Percentiles rank a stretch among this genome's conserved stretches.
Evolutionary conservation across 1,140 invertebrate species (phyloP).

Genomic region (Achatina immaculata): DNA sequence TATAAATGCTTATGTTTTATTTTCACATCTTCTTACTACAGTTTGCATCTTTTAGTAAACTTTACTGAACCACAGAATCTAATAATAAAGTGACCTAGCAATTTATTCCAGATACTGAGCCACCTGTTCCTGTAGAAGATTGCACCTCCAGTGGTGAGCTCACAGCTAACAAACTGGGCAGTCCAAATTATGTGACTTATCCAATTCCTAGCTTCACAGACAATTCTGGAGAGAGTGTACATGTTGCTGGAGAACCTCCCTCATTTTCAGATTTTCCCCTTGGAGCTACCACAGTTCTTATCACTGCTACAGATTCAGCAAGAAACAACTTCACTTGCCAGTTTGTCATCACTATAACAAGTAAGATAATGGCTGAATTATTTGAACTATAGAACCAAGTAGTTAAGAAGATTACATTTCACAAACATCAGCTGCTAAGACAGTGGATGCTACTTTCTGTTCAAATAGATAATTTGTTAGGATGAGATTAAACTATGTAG

Average conservation of each 20-base stretch:
- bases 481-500: too few species aligned
- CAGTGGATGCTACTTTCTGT: too few species aligned
- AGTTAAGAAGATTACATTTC: too few species aligned
- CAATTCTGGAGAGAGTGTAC: neutral
- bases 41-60: too few species aligned
- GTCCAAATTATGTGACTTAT: neutral
- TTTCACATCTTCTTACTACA: too few species aligned
- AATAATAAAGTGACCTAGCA: too few species aligned
- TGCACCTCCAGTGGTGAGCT: neutral
- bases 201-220: neutral
- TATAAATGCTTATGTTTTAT: too few species aligned
- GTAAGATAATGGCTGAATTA: neutral
- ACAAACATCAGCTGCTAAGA: too few species aligned
- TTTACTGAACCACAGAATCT: too few species aligned
- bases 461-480: too few species aligned
- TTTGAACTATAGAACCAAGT: too few species aligned
- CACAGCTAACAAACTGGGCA: neutral
- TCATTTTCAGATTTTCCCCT: neutral
- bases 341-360: neutral
- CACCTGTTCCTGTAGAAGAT: neutral
- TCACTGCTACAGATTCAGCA: neutral
- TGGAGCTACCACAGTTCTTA: neutral
- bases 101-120: constrained; percentile 15
- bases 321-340: neutral
- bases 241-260: neutral